Conservation (phyloP, 2,888 invertebrate genomes). For the Cerastis leucographa region DNA sequence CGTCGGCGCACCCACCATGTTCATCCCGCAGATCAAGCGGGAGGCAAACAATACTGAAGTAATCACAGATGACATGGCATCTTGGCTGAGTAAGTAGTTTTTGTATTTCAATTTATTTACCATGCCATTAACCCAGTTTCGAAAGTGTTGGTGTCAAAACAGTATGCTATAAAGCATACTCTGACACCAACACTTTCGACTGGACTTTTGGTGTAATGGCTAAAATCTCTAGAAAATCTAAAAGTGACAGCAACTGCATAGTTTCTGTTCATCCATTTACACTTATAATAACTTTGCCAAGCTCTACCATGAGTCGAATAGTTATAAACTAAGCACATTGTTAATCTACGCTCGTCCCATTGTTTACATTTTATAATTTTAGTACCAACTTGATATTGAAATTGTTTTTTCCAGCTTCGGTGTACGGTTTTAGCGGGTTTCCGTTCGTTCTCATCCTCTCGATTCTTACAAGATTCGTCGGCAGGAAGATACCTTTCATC, state of each 20-base stretch:
- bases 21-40: constrained; percentile 69
- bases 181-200: too few species aligned
- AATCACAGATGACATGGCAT: constrained; percentile 67
- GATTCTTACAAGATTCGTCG: constrained; percentile 54
- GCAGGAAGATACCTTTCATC: constrained; percentile 64
- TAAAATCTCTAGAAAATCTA: background rate
- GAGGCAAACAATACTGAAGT: constrained; percentile 68
- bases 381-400: background rate
- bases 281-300: constrained; percentile 1
- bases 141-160: background rate
- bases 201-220: background rate
- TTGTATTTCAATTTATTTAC: background rate
- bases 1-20: constrained; percentile 69
- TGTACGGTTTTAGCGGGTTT: constrained; percentile 61
- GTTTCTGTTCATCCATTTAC: too few species aligned
- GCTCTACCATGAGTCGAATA: background rate
- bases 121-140: background rate
- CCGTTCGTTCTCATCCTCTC: constrained; percentile 68
- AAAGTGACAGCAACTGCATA: background rate
- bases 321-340: background rate
- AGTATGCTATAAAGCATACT: too few species aligned
- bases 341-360: background rate
- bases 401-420: constrained; percentile 45
- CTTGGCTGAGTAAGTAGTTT: constrained; percentile 60
- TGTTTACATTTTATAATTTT: constrained; percentile 5